Base-by-base conservation (phyloP, 2,888 invertebrate species). In the Napeogenes sylphis region DNA sequence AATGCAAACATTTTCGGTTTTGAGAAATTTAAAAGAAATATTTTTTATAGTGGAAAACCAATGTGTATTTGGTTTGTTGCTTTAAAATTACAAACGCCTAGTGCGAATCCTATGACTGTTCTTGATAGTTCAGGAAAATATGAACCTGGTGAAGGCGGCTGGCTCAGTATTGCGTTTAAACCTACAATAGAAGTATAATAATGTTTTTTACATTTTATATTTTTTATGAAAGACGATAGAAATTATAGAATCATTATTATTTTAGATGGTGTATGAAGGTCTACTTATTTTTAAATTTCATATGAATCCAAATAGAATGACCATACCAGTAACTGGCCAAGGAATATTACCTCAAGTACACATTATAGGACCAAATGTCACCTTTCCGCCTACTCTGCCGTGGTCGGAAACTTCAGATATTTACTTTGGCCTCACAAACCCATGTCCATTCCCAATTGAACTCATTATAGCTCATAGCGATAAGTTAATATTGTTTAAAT, bases 381-480 rank as follows among this genome's bases (percentile, higher is more conserved):
- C 79, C 64, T 95, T 95, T 77, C 85, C 91, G 4, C 92, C 94
- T 0, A 90, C 92, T 1, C 77, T 94, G 62, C 94, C 94, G 0
- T 93, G 93, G 86, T 89, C 92, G 21, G 81, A 85, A 53, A 90
- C 91, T 3, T 90, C 91, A n/a, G 92, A 92, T 57, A 86, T 91
- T 66, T 91, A 85, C 67, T 91, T 95, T 64, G 87, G 90, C 4
- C 77, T 95, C 5, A 91, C 92, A 62, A 95, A 95, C 78, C 91
- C 91, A 0, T 93, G 93, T 65, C 79, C 87, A 4, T 93, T 93
- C 79, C 93, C 94, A 0, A 87, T 95, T 30, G 95, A 95, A 80
- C 85, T 94, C 56, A 94, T 93, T 75, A 92, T 94, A 79, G 84
- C 93, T 21, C 94, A 95, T 77, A 92, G 92, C 74, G 94, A 95